phyloP scores from a whole-genome alignment of 2,113 vertebrate species.

The Rhadina sibilatrix region DNA sequence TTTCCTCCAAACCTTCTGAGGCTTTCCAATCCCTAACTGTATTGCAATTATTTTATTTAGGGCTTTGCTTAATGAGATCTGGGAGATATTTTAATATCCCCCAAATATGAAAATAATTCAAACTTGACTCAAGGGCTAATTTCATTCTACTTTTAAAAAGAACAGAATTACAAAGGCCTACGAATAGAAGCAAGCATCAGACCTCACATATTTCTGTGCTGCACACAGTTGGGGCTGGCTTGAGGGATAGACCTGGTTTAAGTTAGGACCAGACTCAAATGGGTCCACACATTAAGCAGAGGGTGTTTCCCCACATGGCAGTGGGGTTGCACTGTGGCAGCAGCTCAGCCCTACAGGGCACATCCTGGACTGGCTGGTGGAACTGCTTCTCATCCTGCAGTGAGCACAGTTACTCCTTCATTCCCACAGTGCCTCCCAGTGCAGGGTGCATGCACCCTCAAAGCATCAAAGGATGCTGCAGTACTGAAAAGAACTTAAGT shows the following conservation, averaged over 20 bases:
- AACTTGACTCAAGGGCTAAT: conserved; percentile 78
- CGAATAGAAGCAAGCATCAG: background rate
- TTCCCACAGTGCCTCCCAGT: background rate
- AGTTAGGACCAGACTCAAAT: background rate
- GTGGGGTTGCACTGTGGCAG: background rate
- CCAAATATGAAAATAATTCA: conserved; percentile 77
- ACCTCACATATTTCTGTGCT: background rate
- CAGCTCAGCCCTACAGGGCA: background rate
- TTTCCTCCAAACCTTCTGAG: conserved; percentile 61
- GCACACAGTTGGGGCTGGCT: background rate
- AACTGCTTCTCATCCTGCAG: background rate
- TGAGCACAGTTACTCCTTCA: background rate
- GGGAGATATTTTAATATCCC: conserved; percentile 73
- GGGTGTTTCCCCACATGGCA: fast-evolving
- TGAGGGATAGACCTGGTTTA: background rate
- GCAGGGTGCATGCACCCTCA: background rate
- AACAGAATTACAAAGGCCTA: background rate
- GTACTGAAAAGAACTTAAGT: background rate
- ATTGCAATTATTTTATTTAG: conserved; percentile 74
- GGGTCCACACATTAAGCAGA: background rate
- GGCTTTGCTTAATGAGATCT: conserved; percentile 77
- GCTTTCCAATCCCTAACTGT: conserved; percentile 68
- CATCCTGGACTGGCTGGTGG: background rate
- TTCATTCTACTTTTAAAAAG: conserved; percentile 74
- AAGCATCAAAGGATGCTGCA: background rate